Evolutionary conservation across 2,113 vertebrate genomes (phyloP).

Genomic region (Spea multiplicata): DNA sequence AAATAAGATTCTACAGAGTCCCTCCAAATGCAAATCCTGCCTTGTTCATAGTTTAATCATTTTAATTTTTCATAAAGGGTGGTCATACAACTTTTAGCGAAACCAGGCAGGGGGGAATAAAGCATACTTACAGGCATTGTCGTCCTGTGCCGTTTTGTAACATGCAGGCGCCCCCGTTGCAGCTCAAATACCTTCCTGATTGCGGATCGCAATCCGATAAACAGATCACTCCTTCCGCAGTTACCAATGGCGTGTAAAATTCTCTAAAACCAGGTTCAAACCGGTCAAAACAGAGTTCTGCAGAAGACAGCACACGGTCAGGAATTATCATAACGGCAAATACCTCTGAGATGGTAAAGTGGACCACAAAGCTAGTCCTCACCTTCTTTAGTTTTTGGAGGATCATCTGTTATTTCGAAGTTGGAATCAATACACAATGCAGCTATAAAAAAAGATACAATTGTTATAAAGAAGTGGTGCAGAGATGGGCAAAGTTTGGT

Average conservation of each 20-base stretch:
- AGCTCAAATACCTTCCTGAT: neutral
- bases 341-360: neutral
- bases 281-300: neutral
- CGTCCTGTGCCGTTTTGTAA: neutral
- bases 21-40: no score
- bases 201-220: constrained; percentile 36
- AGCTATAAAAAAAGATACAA: neutral
- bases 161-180: constrained; percentile 41
- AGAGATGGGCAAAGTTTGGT: no score
- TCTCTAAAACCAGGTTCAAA: neutral
- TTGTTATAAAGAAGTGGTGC: neutral
- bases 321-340: neutral
- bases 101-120: no score
- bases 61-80: no score
- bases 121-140: constrained; percentile 47
- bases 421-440: neutral
- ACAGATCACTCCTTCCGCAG: neutral
- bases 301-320: neutral
- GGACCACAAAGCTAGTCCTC: no score
- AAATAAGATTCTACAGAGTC: no score
- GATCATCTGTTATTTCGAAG: neutral
- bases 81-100: no score
- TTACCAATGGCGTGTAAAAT: constrained; percentile 41
- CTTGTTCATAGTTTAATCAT: no score
- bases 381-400: neutral